Percentiles rank a stretch among this genome's conserved stretches.
These are phyloP conservation scores for Acrocera orbiculus DNA, from an alignment of 2,888 invertebrate genomes.

Conservation along the genomic window DNA sequence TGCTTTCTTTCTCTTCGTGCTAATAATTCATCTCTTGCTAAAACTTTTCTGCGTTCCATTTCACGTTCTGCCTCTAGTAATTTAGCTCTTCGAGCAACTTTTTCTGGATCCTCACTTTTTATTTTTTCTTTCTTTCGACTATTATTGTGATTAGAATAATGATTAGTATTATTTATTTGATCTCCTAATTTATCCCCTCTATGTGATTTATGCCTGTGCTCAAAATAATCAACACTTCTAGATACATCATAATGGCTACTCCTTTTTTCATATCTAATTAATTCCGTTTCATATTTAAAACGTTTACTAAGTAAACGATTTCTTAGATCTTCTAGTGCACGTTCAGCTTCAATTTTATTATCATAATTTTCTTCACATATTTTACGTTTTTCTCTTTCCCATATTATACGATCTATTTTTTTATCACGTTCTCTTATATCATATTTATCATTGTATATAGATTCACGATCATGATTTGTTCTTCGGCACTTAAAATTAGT, in stretches of 20 bases:
- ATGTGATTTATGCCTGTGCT: too few relatives aligned
- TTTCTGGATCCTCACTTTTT: constrained; percentile 31
- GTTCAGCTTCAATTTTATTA: constrained; percentile 35
- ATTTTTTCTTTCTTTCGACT: constrained; percentile 7
- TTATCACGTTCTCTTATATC: constrained; percentile 15
- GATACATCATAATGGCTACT: constrained; percentile 6
- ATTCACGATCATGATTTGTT: too few relatives aligned
- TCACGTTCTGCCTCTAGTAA: constrained; percentile 55
- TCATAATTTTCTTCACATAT: constrained; percentile 12
- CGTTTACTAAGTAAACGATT: constrained; percentile 52
- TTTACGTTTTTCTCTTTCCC: constrained; percentile 9
- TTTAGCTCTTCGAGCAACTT: constrained; percentile 44
- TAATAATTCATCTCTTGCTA: constrained; percentile 53
- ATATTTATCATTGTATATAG: too few relatives aligned
- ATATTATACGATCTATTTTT: constrained; percentile 2
- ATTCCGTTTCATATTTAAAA: constrained; percentile 45
- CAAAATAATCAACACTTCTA: too few relatives aligned
- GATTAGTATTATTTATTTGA: background rate
- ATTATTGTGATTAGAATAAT: background rate
- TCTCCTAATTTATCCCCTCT: background rate
- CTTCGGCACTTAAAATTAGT: constrained; percentile 1
- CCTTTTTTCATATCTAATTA: constrained; percentile 22
- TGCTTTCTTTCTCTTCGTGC: constrained; percentile 47
- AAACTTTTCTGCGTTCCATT: constrained; percentile 60
- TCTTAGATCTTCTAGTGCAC: constrained; percentile 56